Evolutionary conservation across 1,140 invertebrate genomes (phyloP), one percentile per base, ranked within the genome.

Genomic region (Bacillus rossius): DNA sequence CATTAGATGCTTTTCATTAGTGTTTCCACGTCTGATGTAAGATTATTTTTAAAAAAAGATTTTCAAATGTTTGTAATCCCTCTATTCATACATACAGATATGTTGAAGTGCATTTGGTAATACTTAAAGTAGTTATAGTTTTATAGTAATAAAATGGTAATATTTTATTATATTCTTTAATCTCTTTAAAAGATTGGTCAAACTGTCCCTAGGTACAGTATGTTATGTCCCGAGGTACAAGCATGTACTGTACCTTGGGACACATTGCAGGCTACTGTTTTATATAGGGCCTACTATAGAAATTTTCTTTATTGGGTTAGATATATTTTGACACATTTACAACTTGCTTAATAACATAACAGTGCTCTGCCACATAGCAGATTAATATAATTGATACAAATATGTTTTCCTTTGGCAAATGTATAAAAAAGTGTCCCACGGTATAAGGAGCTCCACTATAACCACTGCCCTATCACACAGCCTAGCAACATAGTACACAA

Each of bases 161-260:
- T 19, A 19, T 7, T 45, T 20, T 45, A 5, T 45, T 5, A 7
- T 45, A n/a, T 25, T n/a, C 23, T 20, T 20, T 20, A 8, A 45
- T 8, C 10, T 7, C n/a, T 20, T 45, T 45, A 5, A 45, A 45
- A n/a, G 17, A 8, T 45, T 20, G 5, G 5, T 13, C n/a, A 45
- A 5, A 20, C 23, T 8, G 43, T 45, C 43, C 43, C 43, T 7
- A 45, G 43, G 43, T 45, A 45, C 43, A 45, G n/a, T 20, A 19
- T 25, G 10, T 20, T 25, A 19, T 45, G 43, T 45, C 43, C 13
- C 23, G n/a, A 45, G 43, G 43, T 45, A 45, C 43, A 45, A 20
- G 43, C 43, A 45, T 25, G 23, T n/a, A 45, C 23, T 45, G 43
- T 45, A 45, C 43, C 43, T 45, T 25, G 43, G 43, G 43, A 45